A percentile compares a stretch with the other conserved stretches of the same genome.
These are phyloP conservation scores for Pelvicachromis taeniatus DNA, from an alignment of 2,113 vertebrate species.

Conservation along the genomic window DNA sequence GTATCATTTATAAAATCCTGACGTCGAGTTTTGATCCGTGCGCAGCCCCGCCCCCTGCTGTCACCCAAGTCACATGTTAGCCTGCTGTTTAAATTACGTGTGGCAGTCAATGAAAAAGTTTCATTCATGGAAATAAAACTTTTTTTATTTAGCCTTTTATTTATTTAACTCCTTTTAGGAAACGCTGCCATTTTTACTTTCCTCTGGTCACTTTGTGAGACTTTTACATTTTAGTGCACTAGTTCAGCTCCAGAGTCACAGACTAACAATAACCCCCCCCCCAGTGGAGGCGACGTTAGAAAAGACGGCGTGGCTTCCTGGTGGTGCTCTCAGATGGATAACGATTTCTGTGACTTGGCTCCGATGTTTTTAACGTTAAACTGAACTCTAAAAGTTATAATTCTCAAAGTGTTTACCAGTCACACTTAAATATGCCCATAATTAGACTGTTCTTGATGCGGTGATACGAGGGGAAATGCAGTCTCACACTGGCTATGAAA, in stretches of 20 bases:
- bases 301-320: neutral
- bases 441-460: neutral
- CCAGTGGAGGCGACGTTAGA: neutral
- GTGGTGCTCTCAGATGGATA: rapidly evolving
- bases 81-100: neutral
- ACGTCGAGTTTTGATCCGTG: neutral
- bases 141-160: neutral
- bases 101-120: neutral
- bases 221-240: neutral
- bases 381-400: neutral
- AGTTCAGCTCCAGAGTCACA: neutral
- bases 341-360: neutral
- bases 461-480: neutral
- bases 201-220: neutral
- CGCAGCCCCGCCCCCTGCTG: neutral
- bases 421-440: neutral
- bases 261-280: neutral
- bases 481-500: neutral
- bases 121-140: neutral
- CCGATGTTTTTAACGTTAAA: rapidly evolving
- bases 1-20: neutral
- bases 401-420: neutral
- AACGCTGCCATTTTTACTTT: neutral
- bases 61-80: neutral
- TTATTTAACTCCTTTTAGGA: neutral